These are phyloP conservation scores for Ophion slaviceki DNA, from an alignment of 2,888 invertebrate species.

Conservation along the genomic window DNA sequence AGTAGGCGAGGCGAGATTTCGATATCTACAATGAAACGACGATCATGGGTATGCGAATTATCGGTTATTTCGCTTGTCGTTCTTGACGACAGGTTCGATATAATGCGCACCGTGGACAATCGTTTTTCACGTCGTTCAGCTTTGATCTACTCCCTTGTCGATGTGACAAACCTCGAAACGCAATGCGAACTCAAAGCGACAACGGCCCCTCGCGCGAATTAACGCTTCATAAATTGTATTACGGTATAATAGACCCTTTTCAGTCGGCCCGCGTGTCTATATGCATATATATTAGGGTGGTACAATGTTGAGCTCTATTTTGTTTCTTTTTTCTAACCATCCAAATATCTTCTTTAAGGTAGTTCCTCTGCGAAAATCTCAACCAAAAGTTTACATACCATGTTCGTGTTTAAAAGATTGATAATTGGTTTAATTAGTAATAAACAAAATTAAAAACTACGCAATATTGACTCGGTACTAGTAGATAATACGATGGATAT, in stretches of 20 bases:
- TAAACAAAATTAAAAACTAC: no score
- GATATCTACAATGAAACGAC: not conserved
- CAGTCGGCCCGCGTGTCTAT: slow-evolving; percentile 4
- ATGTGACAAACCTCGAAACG: slow-evolving; percentile 33
- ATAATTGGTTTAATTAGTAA: no score
- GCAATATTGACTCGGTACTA: no score
- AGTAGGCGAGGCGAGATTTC: not conserved
- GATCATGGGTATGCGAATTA: not conserved
- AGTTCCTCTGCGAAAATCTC: no score
- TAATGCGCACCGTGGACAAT: slow-evolving; percentile 26
- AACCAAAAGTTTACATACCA: no score
- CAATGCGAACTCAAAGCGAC: slow-evolving; percentile 58
- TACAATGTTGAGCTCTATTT: no score
- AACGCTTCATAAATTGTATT: slow-evolving; percentile 63
- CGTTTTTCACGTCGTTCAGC: not conserved
- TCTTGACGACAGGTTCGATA: slow-evolving; percentile 21
- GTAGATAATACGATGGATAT: no score
- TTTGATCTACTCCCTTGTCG: slow-evolving; percentile 1
- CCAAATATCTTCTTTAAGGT: no score
- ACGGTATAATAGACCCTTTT: slow-evolving; percentile 51
- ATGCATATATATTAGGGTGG: slow-evolving; percentile 1
- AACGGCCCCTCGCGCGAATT: slow-evolving; percentile 61
- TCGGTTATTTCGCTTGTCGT: slow-evolving; percentile 5
- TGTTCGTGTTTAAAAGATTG: no score
- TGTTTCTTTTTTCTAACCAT: no score